Conservation (phyloP, 2,797 vertebrate species). For the Podarcis lilfordi region DNA sequence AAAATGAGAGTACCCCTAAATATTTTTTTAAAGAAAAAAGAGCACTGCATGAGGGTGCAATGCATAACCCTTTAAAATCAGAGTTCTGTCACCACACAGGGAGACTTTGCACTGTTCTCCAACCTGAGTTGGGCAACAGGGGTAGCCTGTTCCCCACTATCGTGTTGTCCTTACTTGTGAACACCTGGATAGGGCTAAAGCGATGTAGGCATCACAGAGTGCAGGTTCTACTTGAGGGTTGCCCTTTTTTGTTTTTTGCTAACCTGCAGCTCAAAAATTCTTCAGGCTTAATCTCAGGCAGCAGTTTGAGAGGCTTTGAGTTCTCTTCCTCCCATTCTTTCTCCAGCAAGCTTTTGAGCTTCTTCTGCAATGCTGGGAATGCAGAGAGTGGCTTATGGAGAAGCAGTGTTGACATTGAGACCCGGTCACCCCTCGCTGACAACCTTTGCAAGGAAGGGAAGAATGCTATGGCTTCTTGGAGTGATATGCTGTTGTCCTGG, state of each 20-base stretch:
- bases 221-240: background rate
- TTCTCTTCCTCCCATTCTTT: conserved; percentile 22
- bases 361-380: conserved; percentile 40
- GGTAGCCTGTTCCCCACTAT: too few relatives aligned
- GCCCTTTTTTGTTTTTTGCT: background rate
- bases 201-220: too few relatives aligned
- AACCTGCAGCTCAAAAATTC: conserved; percentile 75
- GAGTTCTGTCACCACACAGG: too few relatives aligned
- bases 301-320: conserved; percentile 15
- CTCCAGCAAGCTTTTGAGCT: conserved; percentile 59
- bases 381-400: background rate
- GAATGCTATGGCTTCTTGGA: conserved; percentile 8
- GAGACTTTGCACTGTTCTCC: too few relatives aligned
- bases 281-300: conserved; percentile 55
- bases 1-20: too few relatives aligned
- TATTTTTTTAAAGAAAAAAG: too few relatives aligned
- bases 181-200: too few relatives aligned
- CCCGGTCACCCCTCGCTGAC: conserved; percentile 17
- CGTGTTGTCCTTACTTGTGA: too few relatives aligned
- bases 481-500: conserved; percentile 17
- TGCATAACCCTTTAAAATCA: too few relatives aligned
- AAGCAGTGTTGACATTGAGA: background rate
- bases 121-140: too few relatives aligned
- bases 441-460: conserved; percentile 37
- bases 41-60: too few relatives aligned